A percentile compares a stretch with the other conserved stretches of the same genome.
Conservation (phyloP, 2,888 invertebrate genomes). For the Cheilosia soror region DNA sequence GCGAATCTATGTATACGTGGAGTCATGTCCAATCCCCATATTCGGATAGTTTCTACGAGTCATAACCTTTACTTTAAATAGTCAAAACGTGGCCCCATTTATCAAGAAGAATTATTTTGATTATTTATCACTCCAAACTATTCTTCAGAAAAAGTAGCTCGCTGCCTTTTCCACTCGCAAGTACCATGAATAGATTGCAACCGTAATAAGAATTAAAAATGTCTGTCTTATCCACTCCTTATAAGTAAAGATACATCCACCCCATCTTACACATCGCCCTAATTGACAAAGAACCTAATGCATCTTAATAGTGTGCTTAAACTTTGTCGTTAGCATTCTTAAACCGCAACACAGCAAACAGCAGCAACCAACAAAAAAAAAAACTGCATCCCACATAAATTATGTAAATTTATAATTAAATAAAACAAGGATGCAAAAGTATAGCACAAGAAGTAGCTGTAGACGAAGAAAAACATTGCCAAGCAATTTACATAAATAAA, state of each 20-base stretch:
- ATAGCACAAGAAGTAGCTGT: not conserved
- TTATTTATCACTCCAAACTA: too few species aligned
- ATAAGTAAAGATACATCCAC: not conserved
- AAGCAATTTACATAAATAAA: constrained; percentile 43
- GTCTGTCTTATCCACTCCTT: not conserved
- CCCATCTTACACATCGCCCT: constrained; percentile 8
- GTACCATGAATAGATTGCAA: too few species aligned
- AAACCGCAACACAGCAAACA: constrained; percentile 3
- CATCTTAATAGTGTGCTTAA: constrained; percentile 64
- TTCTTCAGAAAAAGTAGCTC: too few species aligned
- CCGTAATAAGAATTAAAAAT: not conserved
- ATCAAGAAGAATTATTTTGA: too few species aligned
- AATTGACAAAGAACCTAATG: constrained; percentile 65
- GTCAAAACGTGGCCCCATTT: too few species aligned
- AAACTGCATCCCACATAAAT: constrained; percentile 39
- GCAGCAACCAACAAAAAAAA: not conserved
- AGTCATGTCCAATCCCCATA: too few species aligned
- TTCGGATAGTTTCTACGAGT: too few species aligned
- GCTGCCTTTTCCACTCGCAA: too few species aligned
- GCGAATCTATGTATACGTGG: too few species aligned
- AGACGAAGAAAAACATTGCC: constrained; percentile 12
- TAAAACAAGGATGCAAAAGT: constrained; percentile 36
- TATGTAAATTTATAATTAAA: constrained; percentile 68
- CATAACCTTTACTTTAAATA: too few species aligned
- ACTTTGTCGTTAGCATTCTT: constrained; percentile 40